These are phyloP conservation scores for Hydra vulgaris DNA, from an alignment of 30 jellyfish, hydroid and myxozoan species.

Conservation along the genomic window DNA sequence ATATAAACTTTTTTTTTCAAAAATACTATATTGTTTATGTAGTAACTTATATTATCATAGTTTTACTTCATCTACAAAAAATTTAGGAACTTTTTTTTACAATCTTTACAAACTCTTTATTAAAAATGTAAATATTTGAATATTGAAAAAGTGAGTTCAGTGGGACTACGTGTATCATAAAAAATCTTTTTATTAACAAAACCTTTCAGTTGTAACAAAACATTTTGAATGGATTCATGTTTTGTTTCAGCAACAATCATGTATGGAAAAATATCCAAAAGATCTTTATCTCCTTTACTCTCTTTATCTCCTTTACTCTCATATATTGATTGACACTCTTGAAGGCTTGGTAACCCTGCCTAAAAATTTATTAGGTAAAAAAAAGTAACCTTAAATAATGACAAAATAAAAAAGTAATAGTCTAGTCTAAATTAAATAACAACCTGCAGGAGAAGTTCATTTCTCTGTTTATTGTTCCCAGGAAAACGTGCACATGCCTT, in stretches of 20 bases:
- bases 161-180: too few relatives aligned
- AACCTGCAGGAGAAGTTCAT: constrained; percentile 47
- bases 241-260: not conserved
- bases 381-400: too few relatives aligned
- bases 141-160: too few relatives aligned
- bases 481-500: constrained; percentile 46
- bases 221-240: not conserved
- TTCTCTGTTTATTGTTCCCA: constrained; percentile 36
- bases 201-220: not conserved
- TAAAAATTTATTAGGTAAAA: not conserved
- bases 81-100: too few relatives aligned
- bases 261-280: not conserved
- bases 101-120: too few relatives aligned
- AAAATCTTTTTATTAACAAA: too few relatives aligned
- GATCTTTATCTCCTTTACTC: not conserved
- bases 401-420: not conserved
- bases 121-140: too few relatives aligned
- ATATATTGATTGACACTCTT: not conserved
- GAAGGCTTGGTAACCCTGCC: not conserved
- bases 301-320: not conserved
- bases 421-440: not conserved
- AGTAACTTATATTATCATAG: too few relatives aligned
- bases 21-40: too few relatives aligned
- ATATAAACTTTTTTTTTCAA: too few relatives aligned
- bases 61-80: too few relatives aligned